Evolutionary conservation across 2,113 vertebrate genomes (phyloP), one percentile per base, ranked within the genome.

Genomic region (Oryzias celebensis): DNA sequence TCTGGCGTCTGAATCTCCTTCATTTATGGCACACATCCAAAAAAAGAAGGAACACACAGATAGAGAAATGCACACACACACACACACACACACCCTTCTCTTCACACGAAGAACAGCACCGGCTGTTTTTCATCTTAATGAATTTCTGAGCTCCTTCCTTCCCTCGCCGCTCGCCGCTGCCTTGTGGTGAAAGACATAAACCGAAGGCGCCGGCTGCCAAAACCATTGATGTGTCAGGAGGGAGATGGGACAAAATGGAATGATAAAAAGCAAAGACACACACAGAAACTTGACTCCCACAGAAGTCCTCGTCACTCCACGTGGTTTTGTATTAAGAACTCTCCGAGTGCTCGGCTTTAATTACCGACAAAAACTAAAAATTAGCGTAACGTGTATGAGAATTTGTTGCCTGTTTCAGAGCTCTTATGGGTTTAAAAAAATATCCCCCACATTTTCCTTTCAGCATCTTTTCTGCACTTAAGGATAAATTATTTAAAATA

Each of bases 391-490:
- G 47, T 10, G 65, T 46, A 59, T 45, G 68, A 61, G 47, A 68
- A 72, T 73, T 65, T 63, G 71, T 47, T 65, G 65, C 31, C 4
- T 41, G 52, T 79, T 86, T 62, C 79, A 71, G 68, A 79, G 81
- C 81, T 88, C 64, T 84, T 68, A 92, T 84, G 93, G 92, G 93
- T 94, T 95, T 93, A 95, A 93, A 93, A 91, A 91, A 13, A 36
- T 36, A 8, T 20, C 91, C 90, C 92, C 90, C 93, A 89, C 91
- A 91, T 95, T 95, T 87, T 93, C 93, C 94, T 96, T 94, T 96
- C 20, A 48, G 47, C 47, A 48, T 48, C 18, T 48, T 45, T 48
- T 48, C 47, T 48, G 47, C 47, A 48, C 47, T n/a, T 18, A 48
- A 48, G 47, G 47, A 48, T 48, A 48, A 48, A 48, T 48, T 48